Evolutionary conservation across 1,140 invertebrate genomes (phyloP).

Genomic region (Eciton burchellii): DNA sequence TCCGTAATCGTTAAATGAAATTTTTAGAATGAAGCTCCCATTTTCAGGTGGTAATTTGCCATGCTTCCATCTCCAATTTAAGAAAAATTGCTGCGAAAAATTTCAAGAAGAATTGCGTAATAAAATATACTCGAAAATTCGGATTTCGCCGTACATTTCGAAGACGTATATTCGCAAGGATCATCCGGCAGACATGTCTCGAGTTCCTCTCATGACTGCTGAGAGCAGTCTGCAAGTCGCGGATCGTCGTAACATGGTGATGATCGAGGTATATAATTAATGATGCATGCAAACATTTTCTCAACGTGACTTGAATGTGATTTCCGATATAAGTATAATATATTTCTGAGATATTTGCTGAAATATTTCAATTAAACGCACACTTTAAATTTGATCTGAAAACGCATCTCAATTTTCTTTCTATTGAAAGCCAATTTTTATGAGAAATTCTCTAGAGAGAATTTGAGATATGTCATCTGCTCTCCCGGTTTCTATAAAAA

Average conservation of each 20-base stretch:
- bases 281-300: not conserved
- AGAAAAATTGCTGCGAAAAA: slow-evolving; percentile 63
- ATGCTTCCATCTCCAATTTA: slow-evolving; percentile 60
- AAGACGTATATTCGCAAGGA: slow-evolving; percentile 8
- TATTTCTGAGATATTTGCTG: not conserved
- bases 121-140: slow-evolving; percentile 59
- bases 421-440: not conserved
- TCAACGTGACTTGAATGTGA: not conserved
- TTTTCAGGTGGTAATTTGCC: slow-evolving; percentile 57
- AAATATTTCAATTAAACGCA: not conserved
- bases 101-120: slow-evolving; percentile 46
- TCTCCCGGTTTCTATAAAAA: not conserved
- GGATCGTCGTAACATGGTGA: slow-evolving; percentile 68
- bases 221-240: slow-evolving; percentile 14
- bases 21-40: slow-evolving; percentile 15
- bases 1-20: not conserved
- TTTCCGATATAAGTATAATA: not conserved
- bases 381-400: not conserved
- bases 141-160: slow-evolving; percentile 51
- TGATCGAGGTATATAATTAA: slow-evolving; percentile 73
- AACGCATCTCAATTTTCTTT: not conserved
- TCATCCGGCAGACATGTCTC: slow-evolving; percentile 65
- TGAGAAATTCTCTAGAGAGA: too few relatives aligned
- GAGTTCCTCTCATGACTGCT: slow-evolving; percentile 65
- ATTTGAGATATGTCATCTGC: too few relatives aligned